Base-by-base conservation (phyloP, 2,113 vertebrate genomes). In the Rana temporaria region DNA sequence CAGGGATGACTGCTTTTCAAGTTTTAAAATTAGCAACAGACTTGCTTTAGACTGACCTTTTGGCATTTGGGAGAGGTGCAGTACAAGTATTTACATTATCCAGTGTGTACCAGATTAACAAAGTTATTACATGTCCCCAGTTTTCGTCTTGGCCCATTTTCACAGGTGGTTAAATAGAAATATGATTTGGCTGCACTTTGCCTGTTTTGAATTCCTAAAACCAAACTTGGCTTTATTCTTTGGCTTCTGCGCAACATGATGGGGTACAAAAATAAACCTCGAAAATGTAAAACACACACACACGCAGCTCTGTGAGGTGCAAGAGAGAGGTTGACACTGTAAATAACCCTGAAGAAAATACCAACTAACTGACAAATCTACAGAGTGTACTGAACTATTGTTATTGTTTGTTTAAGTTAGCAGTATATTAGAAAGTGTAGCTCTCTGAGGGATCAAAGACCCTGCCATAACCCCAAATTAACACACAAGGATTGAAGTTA, bases 321-420 rank as follows among this genome's bases (percentile, higher is more conserved):
- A 38, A 32, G 22, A 17, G 72, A 75, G 30, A 68, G 32, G 68
- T 11, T 62, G 67, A 71, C 59, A 71, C 32, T 64, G 69, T 72
- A 72, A 74, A 81, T 65, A 81, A 55, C 24, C 20, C 52, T 73
- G 59, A 56, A 32, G 24, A 34, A 59, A 65, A 73, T 55, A 64
- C 60, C 38, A 18, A n/a, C 30, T n/a, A 19, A 55, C 59, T 73
- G 1, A 17, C 42, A 32, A 65, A 72, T 65, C 11, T 42, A 69
- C 78, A 70, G 15, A 60, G n/a, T 62, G 66, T 80, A 56, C 66
- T 32, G 30, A 56, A 22, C 64, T 56, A 79, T 79, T 57, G 69
- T 74, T 56, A 68, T 81, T 81, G 69, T 71, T 73, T 81, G 69
- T 65, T 63, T 65, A 81, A 63, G 52, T 56, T 65, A 73, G 48